These are phyloP conservation scores for Drosophila bocqueti DNA, from an alignment of 1,140 invertebrate genomes.

Conservation along the genomic window DNA sequence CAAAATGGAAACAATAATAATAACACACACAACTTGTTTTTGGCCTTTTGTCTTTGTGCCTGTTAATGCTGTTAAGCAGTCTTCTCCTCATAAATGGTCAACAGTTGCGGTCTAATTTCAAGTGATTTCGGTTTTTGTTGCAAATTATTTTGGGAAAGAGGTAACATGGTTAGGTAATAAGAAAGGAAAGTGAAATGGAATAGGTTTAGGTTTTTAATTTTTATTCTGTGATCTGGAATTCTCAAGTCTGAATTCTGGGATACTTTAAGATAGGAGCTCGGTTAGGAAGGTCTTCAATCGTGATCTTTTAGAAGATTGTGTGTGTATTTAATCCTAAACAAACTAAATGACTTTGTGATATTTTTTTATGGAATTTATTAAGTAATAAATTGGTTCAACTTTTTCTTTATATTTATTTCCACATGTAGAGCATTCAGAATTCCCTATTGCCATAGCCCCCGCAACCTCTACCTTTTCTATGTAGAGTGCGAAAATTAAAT, in stretches of 20 bases:
- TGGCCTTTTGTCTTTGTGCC: slow-evolving; percentile 23
- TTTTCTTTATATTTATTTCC: neutral
- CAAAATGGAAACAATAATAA: slow-evolving; percentile 49
- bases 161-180: slow-evolving; percentile 3
- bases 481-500: slow-evolving; percentile 72
- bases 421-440: slow-evolving; percentile 16
- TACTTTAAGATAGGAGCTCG: neutral
- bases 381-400: too few relatives aligned
- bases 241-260: neutral
- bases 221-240: neutral
- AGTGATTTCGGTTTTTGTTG: slow-evolving; percentile 21
- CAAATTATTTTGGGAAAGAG: neutral
- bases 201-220: neutral
- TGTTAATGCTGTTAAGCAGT: slow-evolving; percentile 18
- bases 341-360: neutral
- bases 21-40: slow-evolving; percentile 41
- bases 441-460: neutral
- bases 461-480: slow-evolving; percentile 20
- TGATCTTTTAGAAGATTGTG: neutral
- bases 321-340: neutral
- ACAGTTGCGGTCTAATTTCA: slow-evolving; percentile 29
- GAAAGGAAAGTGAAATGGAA: slow-evolving; percentile 14
- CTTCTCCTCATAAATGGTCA: slow-evolving; percentile 69
- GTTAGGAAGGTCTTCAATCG: too few relatives aligned
- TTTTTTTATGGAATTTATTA: too few relatives aligned